Percentiles rank a stretch among this genome's conserved stretches.
Conservation (phyloP, 2,113 vertebrate species). For the Bujurquina vittata region DNA sequence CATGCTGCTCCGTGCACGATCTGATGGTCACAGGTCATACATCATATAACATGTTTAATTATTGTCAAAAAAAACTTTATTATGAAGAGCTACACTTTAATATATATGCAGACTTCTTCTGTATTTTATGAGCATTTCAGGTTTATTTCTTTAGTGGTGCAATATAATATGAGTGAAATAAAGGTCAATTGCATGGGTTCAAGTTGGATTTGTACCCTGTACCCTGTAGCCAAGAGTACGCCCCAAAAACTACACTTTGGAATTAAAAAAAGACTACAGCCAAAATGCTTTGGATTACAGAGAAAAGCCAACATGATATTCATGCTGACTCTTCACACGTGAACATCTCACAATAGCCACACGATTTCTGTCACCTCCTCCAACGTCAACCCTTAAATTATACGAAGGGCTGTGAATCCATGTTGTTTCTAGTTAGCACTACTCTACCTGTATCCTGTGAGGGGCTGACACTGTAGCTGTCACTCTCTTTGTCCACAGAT, state of each 20-base stretch:
- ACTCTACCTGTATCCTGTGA: conserved; percentile 95
- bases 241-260: conserved; percentile 1
- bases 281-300: conserved; percentile 12
- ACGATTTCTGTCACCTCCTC: conserved; percentile 11
- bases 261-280: background rate
- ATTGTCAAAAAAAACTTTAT: background rate
- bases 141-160: background rate
- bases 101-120: background rate
- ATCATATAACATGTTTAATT: background rate
- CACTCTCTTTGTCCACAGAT: conserved; percentile 97
- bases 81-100: background rate
- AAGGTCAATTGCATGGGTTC: background rate
- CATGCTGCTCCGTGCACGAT: conserved; percentile 98
- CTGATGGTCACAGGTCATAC: conserved; percentile 65
- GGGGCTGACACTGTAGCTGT: conserved; percentile 99
- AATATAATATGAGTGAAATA: background rate
- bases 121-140: background rate
- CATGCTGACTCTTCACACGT: conserved; percentile 1
- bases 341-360: conserved; percentile 13
- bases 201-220: conserved; percentile 13
- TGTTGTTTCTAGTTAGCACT: background rate
- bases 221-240: background rate
- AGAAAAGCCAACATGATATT: background rate
- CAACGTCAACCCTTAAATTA: background rate
- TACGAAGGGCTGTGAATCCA: background rate